Evolutionary conservation across 23 tunicate species (phyloP).

Genomic region (Trididemnum clinides): DNA sequence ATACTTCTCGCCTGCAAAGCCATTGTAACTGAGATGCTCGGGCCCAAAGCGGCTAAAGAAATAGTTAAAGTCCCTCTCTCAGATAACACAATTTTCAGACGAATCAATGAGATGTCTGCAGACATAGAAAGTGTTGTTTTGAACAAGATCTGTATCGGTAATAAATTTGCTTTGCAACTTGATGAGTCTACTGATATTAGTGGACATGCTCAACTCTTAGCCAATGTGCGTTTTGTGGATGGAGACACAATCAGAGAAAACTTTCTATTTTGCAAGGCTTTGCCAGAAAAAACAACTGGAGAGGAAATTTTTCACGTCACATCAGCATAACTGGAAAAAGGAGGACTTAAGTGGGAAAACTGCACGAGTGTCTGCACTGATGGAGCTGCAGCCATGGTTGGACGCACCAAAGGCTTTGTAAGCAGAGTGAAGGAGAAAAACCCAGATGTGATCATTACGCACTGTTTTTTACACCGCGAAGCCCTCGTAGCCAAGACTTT

Average conservation of each 20-base stretch:
- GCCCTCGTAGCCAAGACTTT: slow-evolving; percentile 47
- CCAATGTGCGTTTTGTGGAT: slow-evolving; percentile 51
- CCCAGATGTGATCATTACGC: slow-evolving; percentile 23
- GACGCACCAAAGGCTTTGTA: slow-evolving; percentile 25
- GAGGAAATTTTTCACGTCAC: too few species aligned
- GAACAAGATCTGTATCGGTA: slow-evolving; percentile 2
- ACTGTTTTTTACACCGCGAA: slow-evolving; percentile 47
- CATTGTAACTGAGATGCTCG: slow-evolving; percentile 54
- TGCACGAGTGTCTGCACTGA: slow-evolving; percentile 32
- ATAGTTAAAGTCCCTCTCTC: slow-evolving; percentile 45
- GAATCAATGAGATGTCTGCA: slow-evolving; percentile 42
- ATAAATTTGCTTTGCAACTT: slow-evolving; percentile 39
- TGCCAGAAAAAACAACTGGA: slow-evolving; percentile 39
- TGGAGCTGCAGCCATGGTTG: slow-evolving; percentile 41
- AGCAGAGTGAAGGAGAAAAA: slow-evolving; percentile 40
- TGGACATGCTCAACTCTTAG: slow-evolving; percentile 58
- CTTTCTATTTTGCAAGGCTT: slow-evolving; percentile 24
- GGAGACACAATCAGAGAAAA: slow-evolving; percentile 39
- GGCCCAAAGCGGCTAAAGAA: slow-evolving; percentile 45
- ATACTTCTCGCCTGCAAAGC: slow-evolving; percentile 41
- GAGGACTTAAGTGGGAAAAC: slow-evolving; percentile 39
- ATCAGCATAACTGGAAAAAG: slow-evolving; percentile 28
- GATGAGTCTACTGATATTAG: slow-evolving; percentile 47
- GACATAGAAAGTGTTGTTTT: slow-evolving; percentile 28
- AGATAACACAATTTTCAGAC: slow-evolving; percentile 45